phyloP scores from a whole-genome alignment of 2,888 invertebrate species.

The Melinaea menophilus region DNA sequence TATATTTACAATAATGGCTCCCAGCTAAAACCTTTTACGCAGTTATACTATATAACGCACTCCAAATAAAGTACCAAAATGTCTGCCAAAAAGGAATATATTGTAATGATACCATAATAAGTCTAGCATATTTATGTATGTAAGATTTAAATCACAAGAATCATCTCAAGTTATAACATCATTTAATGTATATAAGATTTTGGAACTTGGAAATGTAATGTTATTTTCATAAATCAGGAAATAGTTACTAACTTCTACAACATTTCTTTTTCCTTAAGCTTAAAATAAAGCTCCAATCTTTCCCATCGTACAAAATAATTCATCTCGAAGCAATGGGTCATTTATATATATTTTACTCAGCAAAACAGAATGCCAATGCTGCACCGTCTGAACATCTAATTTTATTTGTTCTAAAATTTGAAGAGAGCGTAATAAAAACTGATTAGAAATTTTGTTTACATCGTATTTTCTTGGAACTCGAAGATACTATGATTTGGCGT shows the following conservation, averaged over 20 bases:
- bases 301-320: too few relatives aligned
- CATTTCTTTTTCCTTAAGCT: too few relatives aligned
- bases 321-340: too few relatives aligned
- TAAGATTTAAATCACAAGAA: neutral
- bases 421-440: too few relatives aligned
- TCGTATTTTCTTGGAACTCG: too few relatives aligned
- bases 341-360: too few relatives aligned
- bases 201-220: slow-evolving; percentile 1
- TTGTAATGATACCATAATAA: slow-evolving; percentile 4
- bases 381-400: too few relatives aligned
- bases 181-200: neutral
- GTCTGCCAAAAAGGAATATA: slow-evolving; percentile 6
- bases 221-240: slow-evolving; percentile 1
- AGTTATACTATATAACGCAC: slow-evolving; percentile 14
- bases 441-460: too few relatives aligned
- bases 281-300: too few relatives aligned
- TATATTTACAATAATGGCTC: slow-evolving; percentile 23
- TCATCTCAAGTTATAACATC: neutral
- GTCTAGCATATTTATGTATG: neutral
- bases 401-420: too few relatives aligned
- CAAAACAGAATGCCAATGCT: too few relatives aligned
- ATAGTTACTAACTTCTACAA: neutral
- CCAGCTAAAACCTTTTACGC: slow-evolving; percentile 27
- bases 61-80: slow-evolving; percentile 6
- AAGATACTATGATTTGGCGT: too few relatives aligned